A percentile compares a stretch with the other conserved stretches of the same genome.
phyloP scores from a whole-genome alignment of 2,797 vertebrate species.

The Gobionotothen gibberifrons region DNA sequence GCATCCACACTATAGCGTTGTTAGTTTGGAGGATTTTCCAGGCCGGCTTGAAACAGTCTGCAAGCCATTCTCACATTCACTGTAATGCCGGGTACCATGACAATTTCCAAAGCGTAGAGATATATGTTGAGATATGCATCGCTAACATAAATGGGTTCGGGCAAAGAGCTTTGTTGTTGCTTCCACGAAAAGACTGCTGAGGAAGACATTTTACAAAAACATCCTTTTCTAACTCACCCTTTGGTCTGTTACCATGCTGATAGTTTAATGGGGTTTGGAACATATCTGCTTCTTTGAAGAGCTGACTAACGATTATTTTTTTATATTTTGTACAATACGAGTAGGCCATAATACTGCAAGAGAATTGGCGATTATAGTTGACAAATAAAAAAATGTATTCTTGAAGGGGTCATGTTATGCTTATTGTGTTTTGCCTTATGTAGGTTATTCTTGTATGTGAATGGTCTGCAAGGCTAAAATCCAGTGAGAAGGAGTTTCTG shows the following conservation, averaged over 20 bases:
- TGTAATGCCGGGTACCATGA: not conserved
- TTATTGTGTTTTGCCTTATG: too few relatives aligned
- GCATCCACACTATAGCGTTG: not conserved
- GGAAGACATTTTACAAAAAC: not conserved
- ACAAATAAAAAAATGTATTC: too few relatives aligned
- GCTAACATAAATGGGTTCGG: not conserved
- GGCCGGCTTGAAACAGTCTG: constrained; percentile 2
- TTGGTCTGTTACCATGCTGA: not conserved
- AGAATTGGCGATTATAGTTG: not conserved
- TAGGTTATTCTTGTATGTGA: too few relatives aligned
- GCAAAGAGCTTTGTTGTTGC: not conserved
- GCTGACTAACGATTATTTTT: not conserved
- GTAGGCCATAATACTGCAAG: not conserved
- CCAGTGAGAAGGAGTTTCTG: too few relatives aligned
- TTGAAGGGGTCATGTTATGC: too few relatives aligned
- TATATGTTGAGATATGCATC: not conserved
- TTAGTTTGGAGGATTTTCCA: constrained; percentile 19
- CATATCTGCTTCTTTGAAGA: not conserved
- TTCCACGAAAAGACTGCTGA: not conserved
- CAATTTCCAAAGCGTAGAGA: not conserved
- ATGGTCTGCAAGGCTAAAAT: too few relatives aligned
- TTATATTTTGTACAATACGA: too few relatives aligned
- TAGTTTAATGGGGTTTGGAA: not conserved
- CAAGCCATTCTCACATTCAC: not conserved
- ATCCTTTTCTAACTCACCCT: not conserved